Evolutionary conservation across 2,113 vertebrate species (phyloP).

Genomic region (Nothobranchius furzeri): DNA sequence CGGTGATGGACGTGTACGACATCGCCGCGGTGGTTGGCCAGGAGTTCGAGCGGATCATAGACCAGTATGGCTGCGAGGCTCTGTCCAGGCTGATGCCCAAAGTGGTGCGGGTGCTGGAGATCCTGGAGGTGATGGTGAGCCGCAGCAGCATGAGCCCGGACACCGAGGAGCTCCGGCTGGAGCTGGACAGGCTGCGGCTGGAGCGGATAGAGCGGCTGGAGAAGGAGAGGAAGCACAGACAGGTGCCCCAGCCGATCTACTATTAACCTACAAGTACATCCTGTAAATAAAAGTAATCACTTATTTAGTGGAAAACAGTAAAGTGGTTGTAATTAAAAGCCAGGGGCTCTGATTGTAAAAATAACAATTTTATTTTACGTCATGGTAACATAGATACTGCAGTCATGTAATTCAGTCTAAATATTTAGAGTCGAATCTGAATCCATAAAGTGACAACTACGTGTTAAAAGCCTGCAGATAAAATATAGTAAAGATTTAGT

Average conservation of each 20-base stretch:
- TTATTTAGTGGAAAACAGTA: no score
- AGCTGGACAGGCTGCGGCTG: conserved; percentile 91
- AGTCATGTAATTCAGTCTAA: no score
- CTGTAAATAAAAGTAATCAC: no score
- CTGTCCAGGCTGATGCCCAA: conserved; percentile 95
- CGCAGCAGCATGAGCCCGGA: conserved; percentile 89
- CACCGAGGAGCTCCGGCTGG: conserved; percentile 93
- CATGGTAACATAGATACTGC: no score
- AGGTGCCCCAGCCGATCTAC: conserved; percentile 58
- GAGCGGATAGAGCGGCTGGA: conserved; percentile 92
- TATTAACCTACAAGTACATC: no score
- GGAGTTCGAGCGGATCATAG: conserved; percentile 97
- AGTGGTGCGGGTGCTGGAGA: conserved; percentile 95
- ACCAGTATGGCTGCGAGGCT: conserved; percentile 94
- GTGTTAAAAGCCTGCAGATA: no score
- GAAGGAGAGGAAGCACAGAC: conserved; percentile 91
- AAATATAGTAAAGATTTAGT: no score
- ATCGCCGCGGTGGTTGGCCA: conserved; percentile 95
- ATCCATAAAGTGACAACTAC: no score
- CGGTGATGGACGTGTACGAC: conserved; percentile 97
- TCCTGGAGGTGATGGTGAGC: conserved; percentile 95
- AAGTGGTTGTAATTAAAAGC: no score
- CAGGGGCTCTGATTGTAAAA: no score
- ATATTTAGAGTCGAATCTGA: no score
- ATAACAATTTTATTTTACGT: no score